Evolutionary conservation across 2,888 invertebrate genomes (phyloP).

Genomic region (Chrysolina haemoptera): DNA sequence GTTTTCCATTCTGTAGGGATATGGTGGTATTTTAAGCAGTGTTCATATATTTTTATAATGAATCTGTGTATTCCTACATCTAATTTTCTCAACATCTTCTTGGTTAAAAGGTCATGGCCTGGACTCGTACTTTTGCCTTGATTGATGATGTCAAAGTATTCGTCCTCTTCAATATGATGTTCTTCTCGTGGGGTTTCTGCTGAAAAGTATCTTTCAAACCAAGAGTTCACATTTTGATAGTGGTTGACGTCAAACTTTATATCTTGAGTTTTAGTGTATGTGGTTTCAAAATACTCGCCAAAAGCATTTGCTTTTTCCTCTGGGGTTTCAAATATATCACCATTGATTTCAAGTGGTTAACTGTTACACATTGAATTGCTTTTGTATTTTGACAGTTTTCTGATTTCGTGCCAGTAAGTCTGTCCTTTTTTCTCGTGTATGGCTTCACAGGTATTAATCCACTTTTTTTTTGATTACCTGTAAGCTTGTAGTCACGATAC

Average conservation of each 20-base stretch:
- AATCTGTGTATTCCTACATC: no score
- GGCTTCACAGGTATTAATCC: slow-evolving; percentile 1
- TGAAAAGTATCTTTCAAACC: not conserved
- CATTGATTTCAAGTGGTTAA: not conserved
- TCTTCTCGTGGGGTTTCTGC: not conserved
- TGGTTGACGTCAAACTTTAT: not conserved
- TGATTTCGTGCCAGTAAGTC: no score
- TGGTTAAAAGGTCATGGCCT: not conserved
- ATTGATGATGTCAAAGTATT: not conserved
- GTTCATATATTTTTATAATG: no score
- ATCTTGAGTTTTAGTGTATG: not conserved
- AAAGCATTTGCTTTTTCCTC: not conserved
- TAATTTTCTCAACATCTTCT: no score
- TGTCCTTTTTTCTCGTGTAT: not conserved
- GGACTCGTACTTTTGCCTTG: not conserved
- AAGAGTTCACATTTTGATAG: not conserved
- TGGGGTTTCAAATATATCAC: not conserved
- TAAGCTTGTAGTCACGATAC: not conserved
- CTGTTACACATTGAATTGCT: not conserved
- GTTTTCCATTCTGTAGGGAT: no score
- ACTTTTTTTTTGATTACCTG: not conserved
- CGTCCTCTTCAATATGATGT: not conserved
- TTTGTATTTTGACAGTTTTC: not conserved
- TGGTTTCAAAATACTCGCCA: not conserved
- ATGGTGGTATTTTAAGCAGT: no score